Conservation (phyloP, 2,888 invertebrate species). For the Miltochrista miniata region DNA sequence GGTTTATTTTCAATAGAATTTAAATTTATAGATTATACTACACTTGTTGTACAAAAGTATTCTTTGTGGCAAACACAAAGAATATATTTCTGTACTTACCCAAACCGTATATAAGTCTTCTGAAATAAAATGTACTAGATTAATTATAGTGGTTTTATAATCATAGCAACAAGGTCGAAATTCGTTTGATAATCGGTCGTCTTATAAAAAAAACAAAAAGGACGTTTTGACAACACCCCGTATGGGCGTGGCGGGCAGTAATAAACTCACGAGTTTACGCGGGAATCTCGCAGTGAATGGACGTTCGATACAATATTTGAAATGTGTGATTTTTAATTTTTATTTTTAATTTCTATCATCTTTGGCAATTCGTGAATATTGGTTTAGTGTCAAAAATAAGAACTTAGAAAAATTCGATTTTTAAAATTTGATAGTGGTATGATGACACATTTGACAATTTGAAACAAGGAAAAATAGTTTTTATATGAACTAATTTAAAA, state of each 20-base stretch:
- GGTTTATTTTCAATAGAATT: constrained; percentile 22
- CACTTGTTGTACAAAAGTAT: constrained; percentile 7
- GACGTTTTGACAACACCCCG: constrained; percentile 76
- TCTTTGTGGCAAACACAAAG: neutral
- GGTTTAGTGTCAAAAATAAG: neutral
- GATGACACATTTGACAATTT: neutral
- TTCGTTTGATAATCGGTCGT: constrained; percentile 57
- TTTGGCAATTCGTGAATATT: neutral
- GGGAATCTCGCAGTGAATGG: constrained; percentile 51
- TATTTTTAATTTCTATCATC: neutral
- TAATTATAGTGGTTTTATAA: constrained; percentile 63
- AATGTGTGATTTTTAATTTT: constrained; percentile 11
- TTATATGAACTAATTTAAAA: neutral
- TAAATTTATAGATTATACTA: neutral
- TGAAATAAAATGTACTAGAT: constrained; percentile 16
- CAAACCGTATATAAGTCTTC: constrained; percentile 21
- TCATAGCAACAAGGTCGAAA: constrained; percentile 69
- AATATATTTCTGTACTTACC: constrained; percentile 12
- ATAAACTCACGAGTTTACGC: constrained; percentile 50
- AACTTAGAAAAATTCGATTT: no score
- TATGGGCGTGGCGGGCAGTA: constrained; percentile 67
- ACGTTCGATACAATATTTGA: constrained; percentile 43
- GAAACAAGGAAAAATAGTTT: neutral
- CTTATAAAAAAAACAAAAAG: constrained; percentile 72
- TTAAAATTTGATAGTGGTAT: neutral